A percentile compares a stretch with the other conserved stretches of the same genome.
These are phyloP conservation scores for Coccyzus lansbergi DNA, from an alignment of 2,797 vertebrate species.

Conservation along the genomic window DNA sequence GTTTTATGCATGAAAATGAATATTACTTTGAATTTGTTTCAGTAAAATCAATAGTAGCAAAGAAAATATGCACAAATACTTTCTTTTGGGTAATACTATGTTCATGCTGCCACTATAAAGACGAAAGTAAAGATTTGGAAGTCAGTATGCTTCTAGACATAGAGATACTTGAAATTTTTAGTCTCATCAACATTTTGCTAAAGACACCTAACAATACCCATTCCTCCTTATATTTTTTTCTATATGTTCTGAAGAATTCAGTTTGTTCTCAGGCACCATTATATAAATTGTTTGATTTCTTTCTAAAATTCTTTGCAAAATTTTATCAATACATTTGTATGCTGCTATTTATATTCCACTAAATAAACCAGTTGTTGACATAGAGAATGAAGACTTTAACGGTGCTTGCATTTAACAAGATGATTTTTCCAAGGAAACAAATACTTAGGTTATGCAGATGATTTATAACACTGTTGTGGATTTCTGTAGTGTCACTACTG, in stretches of 20 bases:
- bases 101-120: neutral
- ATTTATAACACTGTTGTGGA: neutral
- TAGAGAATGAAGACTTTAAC: neutral
- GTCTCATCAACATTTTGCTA: neutral
- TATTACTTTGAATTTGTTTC: neutral
- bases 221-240: neutral
- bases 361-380: neutral
- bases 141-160: neutral
- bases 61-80: neutral
- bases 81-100: neutral
- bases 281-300: neutral
- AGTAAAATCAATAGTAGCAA: neutral
- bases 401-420: neutral
- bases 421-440: neutral
- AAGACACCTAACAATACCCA: neutral
- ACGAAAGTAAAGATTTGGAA: neutral
- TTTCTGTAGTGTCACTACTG: neutral
- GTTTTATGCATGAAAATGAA: neutral
- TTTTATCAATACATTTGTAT: neutral
- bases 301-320: neutral
- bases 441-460: neutral
- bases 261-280: neutral
- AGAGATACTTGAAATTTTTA: neutral
- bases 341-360: neutral
- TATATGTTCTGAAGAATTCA: neutral